A percentile compares a stretch with the other conserved stretches of the same genome.
phyloP scores from a whole-genome alignment of 53 echinoderm and acorn worm genomes.

The Zoroaster sp. region DNA sequence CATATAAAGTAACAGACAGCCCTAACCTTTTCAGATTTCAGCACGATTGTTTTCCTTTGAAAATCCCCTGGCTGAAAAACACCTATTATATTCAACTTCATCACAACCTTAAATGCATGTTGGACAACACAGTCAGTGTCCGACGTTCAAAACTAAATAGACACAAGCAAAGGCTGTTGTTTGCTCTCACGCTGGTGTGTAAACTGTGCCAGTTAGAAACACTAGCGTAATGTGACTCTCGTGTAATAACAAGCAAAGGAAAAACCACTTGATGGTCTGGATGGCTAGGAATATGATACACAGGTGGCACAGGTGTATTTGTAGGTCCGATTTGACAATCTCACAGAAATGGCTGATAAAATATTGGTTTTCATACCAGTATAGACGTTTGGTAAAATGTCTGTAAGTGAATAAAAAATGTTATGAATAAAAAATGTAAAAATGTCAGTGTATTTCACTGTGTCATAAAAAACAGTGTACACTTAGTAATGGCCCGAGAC shows the following conservation, averaged over 20 bases:
- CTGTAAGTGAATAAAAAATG: too few species aligned
- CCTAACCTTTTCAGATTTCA: background rate
- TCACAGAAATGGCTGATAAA: background rate
- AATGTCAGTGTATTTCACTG: too few species aligned
- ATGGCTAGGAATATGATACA: background rate
- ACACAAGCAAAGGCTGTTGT: background rate
- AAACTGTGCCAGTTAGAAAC: background rate
- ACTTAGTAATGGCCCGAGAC: too few species aligned
- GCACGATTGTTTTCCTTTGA: background rate
- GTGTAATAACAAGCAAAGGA: background rate
- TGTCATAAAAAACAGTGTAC: too few species aligned
- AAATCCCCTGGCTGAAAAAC: background rate
- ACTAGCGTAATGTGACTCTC: background rate
- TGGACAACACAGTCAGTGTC: background rate
- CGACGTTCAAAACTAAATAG: background rate
- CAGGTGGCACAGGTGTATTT: conserved; percentile 47
- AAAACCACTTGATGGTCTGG: conserved; percentile 2
- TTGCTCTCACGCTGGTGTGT: background rate
- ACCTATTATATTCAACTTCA: background rate
- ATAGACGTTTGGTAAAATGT: too few species aligned
- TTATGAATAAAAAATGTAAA: too few species aligned
- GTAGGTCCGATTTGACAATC: background rate
- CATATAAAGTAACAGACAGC: too few species aligned
- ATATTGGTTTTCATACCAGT: too few species aligned
- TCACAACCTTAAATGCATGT: background rate